Percentiles rank a stretch among this genome's conserved stretches.
These are phyloP conservation scores for Luidia sarsii DNA, from an alignment of 53 echinoderm and acorn worm genomes.

Conservation along the genomic window DNA sequence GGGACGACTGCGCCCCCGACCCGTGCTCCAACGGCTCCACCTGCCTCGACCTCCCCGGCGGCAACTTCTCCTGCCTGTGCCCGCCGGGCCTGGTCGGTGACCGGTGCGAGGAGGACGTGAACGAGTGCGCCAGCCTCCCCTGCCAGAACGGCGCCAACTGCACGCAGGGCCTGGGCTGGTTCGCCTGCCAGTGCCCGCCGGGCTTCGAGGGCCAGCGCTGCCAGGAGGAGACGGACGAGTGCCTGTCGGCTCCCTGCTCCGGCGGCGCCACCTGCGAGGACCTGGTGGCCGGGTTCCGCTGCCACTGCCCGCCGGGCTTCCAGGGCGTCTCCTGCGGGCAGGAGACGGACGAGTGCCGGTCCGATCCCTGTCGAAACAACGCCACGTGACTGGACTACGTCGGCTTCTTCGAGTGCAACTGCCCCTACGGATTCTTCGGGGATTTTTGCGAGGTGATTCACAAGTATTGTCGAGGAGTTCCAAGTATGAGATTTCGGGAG, in stretches of 20 bases:
- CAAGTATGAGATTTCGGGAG: neutral
- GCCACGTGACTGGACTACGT: conserved; percentile 49
- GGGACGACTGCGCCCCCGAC: conserved; percentile 39
- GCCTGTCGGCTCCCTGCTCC: conserved; percentile 29
- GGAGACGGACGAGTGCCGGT: conserved; percentile 48
- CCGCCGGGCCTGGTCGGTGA: conserved; percentile 6
- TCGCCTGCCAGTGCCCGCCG: conserved; percentile 38
- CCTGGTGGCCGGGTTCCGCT: conserved; percentile 25
- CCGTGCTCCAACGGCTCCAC: conserved; percentile 51
- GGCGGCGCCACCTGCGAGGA: conserved; percentile 37
- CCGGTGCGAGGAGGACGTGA: conserved; percentile 21
- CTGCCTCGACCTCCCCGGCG: conserved; percentile 26
- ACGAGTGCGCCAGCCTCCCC: conserved; percentile 35
- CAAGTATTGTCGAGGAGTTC: neutral
- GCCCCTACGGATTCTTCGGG: conserved; percentile 42
- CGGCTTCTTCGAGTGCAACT: conserved; percentile 36
- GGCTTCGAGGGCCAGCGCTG: conserved; percentile 38
- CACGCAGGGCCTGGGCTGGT: conserved; percentile 10
- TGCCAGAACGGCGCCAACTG: conserved; percentile 50
- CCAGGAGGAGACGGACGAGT: conserved; percentile 36
- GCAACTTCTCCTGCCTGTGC: conserved; percentile 52
- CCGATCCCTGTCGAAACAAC: conserved; percentile 48
- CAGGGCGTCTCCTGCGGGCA: conserved; percentile 26
- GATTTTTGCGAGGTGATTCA: conserved; percentile 51
- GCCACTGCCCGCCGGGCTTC: conserved; percentile 38